Conservation (phyloP, 2,888 invertebrate genomes). For the Schrankia costaestrigalis region DNA sequence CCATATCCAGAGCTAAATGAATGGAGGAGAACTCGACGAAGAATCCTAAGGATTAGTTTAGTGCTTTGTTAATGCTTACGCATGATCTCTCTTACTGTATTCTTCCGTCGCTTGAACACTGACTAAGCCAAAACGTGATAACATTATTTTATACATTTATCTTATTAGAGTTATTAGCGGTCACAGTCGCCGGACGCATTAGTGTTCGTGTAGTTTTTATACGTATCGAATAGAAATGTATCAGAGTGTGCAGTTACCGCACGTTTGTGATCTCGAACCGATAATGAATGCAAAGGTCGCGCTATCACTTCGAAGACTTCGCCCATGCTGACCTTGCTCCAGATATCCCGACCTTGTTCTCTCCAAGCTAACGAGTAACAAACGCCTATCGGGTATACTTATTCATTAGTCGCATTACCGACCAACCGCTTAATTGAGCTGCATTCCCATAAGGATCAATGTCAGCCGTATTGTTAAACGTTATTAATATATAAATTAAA, state of each 20-base stretch:
- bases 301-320: conserved; percentile 72
- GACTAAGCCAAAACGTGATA: no score
- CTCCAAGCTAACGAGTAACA: conserved; percentile 54
- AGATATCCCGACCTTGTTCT: conserved; percentile 68
- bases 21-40: no score
- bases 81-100: no score
- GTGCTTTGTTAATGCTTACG: no score
- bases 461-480: conserved; percentile 30
- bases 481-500: conserved; percentile 14
- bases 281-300: conserved; percentile 69
- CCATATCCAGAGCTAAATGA: no score
- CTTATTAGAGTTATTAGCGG: conserved; percentile 9
- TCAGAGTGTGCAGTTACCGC: conserved; percentile 22
- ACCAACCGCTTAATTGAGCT: conserved; percentile 59
- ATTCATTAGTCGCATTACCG: conserved; percentile 57
- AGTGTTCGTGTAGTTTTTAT: conserved; percentile 9
- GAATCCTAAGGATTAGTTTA: no score
- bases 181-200: conserved; percentile 10
- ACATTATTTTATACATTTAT: conserved; percentile 11
- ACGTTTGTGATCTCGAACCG: conserved; percentile 48
- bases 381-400: conserved; percentile 53
- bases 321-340: conserved; percentile 70
- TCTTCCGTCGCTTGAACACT: no score
- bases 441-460: conserved; percentile 53
- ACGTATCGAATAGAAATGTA: conserved; percentile 18